Base-by-base conservation (phyloP, 2,797 vertebrate species). In the Bradypus variegatus region DNA sequence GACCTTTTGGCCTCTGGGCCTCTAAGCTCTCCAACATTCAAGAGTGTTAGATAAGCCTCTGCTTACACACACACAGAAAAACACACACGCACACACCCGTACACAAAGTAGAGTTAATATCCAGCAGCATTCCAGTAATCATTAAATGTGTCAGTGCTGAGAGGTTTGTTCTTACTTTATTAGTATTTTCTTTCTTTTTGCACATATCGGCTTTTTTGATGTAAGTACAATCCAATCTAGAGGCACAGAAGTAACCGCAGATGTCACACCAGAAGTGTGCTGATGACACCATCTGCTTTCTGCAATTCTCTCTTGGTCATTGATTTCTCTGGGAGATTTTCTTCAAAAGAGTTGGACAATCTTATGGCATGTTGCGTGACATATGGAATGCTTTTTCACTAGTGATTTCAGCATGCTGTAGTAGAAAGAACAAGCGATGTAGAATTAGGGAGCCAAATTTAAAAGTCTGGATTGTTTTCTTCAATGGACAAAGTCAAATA, bases 231-330 rank as follows among this genome's bases (percentile, higher is more conserved):
- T 88, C 76, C 23, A 89, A 91, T 95, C 62, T 94, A 94, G 82
- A 94, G 77, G 76, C 95, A 89, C 93, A 96, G 95, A 95, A 94
- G 95, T 86, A 92, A 86, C 64, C 72, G 2, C 96, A 96, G 96
- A 96, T 95, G 96, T 86, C 55, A 48, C 83, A 78, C 67, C 95
- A 96, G 95, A 96, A 94, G 92, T 94, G 90, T 84, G 72, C 92
- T 95, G 92, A 84, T 64, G 88, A 87, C 62, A 91, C 96, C 95
- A 95, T 96, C 96, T 96, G 95, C 86, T 95, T 92, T 80, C 58
- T 79, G 88, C 75, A 88, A 45, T 94, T 93, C 90, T 95, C 86
- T 91, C 92, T 65, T 96, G 95, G 96, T 95, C 96, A 96, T 93
- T 96, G 95, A 95, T 92, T 96, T 95, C 88, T 93, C 89, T 38